phyloP scores from a whole-genome alignment of 2,888 invertebrate genomes.

The Agrochola macilenta region DNA sequence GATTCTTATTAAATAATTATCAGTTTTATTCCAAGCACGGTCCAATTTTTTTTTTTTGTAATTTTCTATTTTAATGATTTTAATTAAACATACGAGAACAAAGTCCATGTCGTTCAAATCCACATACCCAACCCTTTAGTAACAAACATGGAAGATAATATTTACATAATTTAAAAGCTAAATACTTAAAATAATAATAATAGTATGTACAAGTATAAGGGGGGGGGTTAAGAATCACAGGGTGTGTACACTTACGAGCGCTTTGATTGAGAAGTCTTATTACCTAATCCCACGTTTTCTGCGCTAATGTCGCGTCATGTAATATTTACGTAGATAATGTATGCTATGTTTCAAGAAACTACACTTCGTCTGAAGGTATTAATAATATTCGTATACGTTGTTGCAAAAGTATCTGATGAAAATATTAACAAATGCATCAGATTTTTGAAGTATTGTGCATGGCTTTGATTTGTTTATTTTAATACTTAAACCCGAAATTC shows the following conservation, averaged over 20 bases:
- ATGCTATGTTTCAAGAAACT: neutral
- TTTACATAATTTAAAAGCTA: too few species aligned
- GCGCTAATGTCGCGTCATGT: neutral
- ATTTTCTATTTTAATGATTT: too few species aligned
- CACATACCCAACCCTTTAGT: too few species aligned
- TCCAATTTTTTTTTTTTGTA: too few species aligned
- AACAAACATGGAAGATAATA: too few species aligned
- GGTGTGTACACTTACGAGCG: neutral
- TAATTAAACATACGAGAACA: too few species aligned
- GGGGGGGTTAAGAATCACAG: too few species aligned
- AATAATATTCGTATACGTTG: neutral
- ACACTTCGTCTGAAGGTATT: constrained; percentile 4
- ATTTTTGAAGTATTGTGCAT: too few species aligned
- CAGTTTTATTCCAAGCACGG: neutral
- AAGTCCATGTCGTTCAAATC: too few species aligned
- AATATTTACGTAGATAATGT: constrained; percentile 35
- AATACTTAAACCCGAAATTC: neutral
- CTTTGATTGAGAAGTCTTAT: neutral
- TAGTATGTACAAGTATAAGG: too few species aligned
- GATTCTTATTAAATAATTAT: neutral
- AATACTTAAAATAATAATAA: too few species aligned
- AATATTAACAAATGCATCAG: neutral
- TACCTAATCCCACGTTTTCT: constrained; percentile 8
- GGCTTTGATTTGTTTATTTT: too few species aligned
- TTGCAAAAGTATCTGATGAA: neutral